phyloP scores from a whole-genome alignment of 2,797 vertebrate genomes.

The Siniperca undulata region DNA sequence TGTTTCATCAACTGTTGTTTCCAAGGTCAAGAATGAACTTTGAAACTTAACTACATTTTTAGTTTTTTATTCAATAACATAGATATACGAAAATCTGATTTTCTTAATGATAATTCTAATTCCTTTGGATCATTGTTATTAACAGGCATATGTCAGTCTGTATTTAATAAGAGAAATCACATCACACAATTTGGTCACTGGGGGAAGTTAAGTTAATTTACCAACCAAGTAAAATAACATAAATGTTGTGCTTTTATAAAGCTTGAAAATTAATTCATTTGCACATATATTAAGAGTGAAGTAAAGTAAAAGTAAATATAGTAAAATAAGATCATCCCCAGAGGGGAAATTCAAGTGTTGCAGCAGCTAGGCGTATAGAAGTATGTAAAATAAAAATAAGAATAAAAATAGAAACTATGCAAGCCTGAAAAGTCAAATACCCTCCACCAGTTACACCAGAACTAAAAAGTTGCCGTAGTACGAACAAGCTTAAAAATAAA shows the following conservation, averaged over 20 bases:
- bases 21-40: background rate
- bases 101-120: background rate
- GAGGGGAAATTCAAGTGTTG: background rate
- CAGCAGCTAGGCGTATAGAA: background rate
- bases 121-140: background rate
- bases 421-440: background rate
- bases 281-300: background rate
- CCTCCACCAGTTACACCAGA: background rate
- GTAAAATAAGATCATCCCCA: background rate
- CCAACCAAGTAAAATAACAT: background rate
- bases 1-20: too few relatives aligned
- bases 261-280: background rate
- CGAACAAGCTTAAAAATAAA: background rate
- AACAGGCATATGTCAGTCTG: background rate
- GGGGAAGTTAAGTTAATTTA: background rate
- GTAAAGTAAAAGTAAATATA: background rate
- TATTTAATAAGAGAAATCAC: background rate
- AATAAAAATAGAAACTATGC: background rate
- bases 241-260: background rate
- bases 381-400: background rate
- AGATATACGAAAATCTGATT: background rate
- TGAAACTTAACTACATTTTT: background rate
- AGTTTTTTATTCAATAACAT: background rate
- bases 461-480: background rate
- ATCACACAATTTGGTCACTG: background rate